Evolutionary conservation across 2,888 invertebrate species (phyloP).

Genomic region (Paralinhomoeus sp.): DNA sequence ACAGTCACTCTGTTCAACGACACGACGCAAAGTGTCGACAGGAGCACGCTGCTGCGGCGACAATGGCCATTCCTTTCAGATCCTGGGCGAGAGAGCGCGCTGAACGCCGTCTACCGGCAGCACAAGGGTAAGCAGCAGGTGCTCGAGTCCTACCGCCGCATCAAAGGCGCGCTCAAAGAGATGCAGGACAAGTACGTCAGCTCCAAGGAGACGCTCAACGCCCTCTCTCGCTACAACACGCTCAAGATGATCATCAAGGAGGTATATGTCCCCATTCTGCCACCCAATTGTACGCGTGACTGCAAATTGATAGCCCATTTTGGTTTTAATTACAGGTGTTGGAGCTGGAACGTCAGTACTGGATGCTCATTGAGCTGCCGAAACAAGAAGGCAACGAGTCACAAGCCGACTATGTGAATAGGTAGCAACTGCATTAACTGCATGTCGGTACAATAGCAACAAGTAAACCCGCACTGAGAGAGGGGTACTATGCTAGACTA

Average conservation of each 20-base stretch:
- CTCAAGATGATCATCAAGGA: constrained; percentile 17
- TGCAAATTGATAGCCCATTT: no score
- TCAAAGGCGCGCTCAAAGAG: constrained; percentile 17
- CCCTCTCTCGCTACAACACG: constrained; percentile 15
- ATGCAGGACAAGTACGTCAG: constrained; percentile 19
- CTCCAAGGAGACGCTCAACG: constrained; percentile 16
- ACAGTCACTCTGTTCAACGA: no score
- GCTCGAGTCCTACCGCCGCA: constrained; percentile 3
- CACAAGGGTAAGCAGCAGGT: background rate
- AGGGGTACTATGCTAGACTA: no score
- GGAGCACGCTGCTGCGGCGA: no score
- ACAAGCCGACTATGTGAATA: constrained; percentile 56
- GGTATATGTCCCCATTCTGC: constrained; percentile 1
- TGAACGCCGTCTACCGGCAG: background rate
- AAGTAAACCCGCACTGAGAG: no score
- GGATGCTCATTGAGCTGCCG: constrained; percentile 76
- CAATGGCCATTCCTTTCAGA: no score
- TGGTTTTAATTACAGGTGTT: constrained; percentile 42
- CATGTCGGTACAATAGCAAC: no score
- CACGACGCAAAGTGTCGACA: no score
- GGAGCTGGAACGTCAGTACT: constrained; percentile 70
- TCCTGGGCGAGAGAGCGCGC: constrained; percentile 1
- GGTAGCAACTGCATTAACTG: no score
- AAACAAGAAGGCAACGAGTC: constrained; percentile 81
- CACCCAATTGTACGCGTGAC: background rate